Percentiles rank a stretch among this genome's conserved stretches.
Evolutionary conservation across 2,797 vertebrate species (phyloP).

Genomic region (Gadopsis bispinosus): DNA sequence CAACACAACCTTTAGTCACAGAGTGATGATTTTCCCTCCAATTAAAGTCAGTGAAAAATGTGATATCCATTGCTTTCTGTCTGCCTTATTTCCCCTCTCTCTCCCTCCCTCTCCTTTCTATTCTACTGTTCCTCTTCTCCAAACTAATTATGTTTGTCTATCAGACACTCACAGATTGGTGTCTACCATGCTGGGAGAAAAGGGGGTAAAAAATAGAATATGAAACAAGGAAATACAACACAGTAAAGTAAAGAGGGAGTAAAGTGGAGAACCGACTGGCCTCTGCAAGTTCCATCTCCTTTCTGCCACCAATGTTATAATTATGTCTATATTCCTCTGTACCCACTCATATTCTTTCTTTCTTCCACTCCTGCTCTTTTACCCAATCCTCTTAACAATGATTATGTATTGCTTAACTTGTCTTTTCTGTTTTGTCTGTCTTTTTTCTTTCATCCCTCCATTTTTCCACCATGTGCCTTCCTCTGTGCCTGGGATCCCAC

Average conservation of each 20-base stretch:
- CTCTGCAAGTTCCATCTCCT: constrained; percentile 32
- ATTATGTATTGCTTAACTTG: constrained; percentile 25
- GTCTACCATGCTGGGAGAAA: constrained; percentile 11
- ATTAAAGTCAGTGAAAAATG: constrained; percentile 50
- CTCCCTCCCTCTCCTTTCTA: background rate
- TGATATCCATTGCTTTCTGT: constrained; percentile 19
- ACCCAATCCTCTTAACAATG: constrained; percentile 18
- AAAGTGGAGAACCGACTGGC: constrained; percentile 35
- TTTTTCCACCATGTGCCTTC: background rate
- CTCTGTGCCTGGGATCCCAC: background rate
- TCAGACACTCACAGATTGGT: constrained; percentile 18
- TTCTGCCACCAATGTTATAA: constrained; percentile 28
- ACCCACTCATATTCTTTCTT: constrained; percentile 13
- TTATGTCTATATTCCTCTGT: constrained; percentile 12
- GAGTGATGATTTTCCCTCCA: constrained; percentile 44
- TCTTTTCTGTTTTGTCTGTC: background rate
- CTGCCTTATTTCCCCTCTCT: constrained; percentile 3
- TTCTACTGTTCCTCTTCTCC: constrained; percentile 6
- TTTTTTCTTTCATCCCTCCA: background rate
- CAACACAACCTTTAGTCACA: constrained; percentile 43
- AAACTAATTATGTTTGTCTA: constrained; percentile 37
- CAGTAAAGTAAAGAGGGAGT: constrained; percentile 22
- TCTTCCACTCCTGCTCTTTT: background rate
- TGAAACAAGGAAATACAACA: background rate
- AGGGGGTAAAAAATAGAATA: background rate